Conservation (phyloP, 2,888 invertebrate species). For the Bombyx huttoni region DNA sequence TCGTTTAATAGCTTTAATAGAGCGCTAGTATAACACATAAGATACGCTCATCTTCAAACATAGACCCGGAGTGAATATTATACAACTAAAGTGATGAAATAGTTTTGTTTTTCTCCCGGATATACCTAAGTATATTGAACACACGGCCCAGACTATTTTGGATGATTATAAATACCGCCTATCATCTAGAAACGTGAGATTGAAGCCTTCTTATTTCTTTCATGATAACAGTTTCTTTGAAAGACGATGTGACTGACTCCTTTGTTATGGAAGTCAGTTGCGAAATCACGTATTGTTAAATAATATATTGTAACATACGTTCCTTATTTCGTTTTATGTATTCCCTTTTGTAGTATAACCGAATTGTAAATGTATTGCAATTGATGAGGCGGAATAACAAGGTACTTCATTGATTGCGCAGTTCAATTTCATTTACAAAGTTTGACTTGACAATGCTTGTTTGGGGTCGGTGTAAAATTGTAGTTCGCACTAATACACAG, state of each 20-base stretch:
- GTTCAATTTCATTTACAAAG: not conserved
- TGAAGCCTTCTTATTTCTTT: too few relatives aligned
- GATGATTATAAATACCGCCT: too few relatives aligned
- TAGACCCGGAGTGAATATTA: not conserved
- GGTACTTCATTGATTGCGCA: not conserved
- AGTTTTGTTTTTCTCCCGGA: too few relatives aligned
- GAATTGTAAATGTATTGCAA: not conserved
- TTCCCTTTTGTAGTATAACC: not conserved
- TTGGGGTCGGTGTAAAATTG: not conserved
- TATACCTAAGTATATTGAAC: too few relatives aligned
- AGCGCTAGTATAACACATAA: not conserved
- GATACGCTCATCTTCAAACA: not conserved
- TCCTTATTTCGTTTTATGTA: not conserved
- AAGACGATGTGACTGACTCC: too few relatives aligned
- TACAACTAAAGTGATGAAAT: too few relatives aligned
- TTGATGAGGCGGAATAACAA: not conserved
- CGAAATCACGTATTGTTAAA: too few relatives aligned
- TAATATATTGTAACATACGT: not conserved
- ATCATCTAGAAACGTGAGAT: too few relatives aligned
- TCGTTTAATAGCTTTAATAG: not conserved
- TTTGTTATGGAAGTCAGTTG: too few relatives aligned
- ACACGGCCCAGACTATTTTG: too few relatives aligned
- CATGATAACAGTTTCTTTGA: too few relatives aligned
- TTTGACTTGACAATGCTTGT: not conserved
- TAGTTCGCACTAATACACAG: not conserved